Conservation (phyloP, 2,113 vertebrate genomes). For the Pogonocichla stellata region DNA sequence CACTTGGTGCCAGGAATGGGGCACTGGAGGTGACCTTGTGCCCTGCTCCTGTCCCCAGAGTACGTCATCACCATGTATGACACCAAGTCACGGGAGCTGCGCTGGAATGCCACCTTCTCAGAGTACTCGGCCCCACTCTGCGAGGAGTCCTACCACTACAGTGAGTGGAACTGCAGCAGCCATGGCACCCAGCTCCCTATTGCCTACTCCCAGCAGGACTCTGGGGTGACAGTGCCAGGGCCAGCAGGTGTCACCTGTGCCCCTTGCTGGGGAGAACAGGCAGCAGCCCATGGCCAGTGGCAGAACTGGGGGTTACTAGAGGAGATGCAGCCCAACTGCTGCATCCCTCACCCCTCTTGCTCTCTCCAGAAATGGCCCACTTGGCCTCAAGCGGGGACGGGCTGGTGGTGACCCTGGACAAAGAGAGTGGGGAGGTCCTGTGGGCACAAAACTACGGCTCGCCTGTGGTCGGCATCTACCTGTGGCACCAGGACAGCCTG, state of each 20-base stretch:
- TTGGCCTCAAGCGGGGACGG: slow-evolving; percentile 90
- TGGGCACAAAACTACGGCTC: slow-evolving; percentile 94
- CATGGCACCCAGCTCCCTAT: background rate
- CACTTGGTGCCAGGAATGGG: rapidly evolving
- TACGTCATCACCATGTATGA: slow-evolving; percentile 96
- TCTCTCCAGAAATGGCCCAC: slow-evolving; percentile 85
- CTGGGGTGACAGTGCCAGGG: background rate
- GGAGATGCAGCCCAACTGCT: no score
- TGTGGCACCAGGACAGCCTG: slow-evolving; percentile 90
- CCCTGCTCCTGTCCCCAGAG: slow-evolving; percentile 72
- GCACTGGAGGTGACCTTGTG: background rate
- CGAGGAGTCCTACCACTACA: slow-evolving; percentile 82
- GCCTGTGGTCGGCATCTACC: slow-evolving; percentile 87
- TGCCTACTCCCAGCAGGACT: rapidly evolving
- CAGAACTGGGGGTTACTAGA: background rate
- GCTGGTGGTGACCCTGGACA: slow-evolving; percentile 90
- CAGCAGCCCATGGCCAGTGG: rapidly evolving
- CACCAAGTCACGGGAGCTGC: slow-evolving; percentile 86
- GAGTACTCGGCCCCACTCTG: slow-evolving; percentile 86
- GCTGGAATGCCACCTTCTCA: slow-evolving; percentile 92
- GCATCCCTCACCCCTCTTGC: background rate
- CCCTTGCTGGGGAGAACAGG: rapidly evolving
- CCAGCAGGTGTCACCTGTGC: rapidly evolving
- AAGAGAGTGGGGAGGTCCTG: slow-evolving; percentile 84
- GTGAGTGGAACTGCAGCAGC: slow-evolving; percentile 71